Base-by-base conservation (phyloP, 1,140 invertebrate genomes). In the Philotrypesis tridentata region DNA sequence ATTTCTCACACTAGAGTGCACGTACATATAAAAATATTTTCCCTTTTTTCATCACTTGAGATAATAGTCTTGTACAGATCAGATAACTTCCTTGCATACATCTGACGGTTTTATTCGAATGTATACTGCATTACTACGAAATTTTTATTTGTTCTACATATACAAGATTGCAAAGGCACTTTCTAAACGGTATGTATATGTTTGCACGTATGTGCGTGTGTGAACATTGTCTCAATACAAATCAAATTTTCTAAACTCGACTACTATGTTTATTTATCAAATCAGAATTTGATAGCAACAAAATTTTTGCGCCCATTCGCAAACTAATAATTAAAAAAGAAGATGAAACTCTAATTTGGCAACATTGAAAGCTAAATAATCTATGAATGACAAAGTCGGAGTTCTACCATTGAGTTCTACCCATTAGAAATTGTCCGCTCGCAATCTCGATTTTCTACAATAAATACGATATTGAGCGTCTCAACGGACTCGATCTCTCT, bases 1-100 rank as follows among this genome's bases (percentile, higher is more conserved):
- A 1, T 55, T 60, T 37, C 17, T 55, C 23, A 72, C n/a, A 6
- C 43, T 2, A 40, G 31, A 40, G 23, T 29, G 43, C 61, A 43
- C 33, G 43, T 14, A 7, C 23, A 78, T 72, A 72, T 68, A 78
- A 78, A 78, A 78, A 78, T 78, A 78, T 68, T 65, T 48, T 78
- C 27, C 33, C 23, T 9, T 48, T 77, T 21, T 61, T 61, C 12
- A 63, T 63, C 31, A n/a, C 17, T 68, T 12, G 23, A 27, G 23
- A 78, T 55, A 40, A 60, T 48, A 78, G 63, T 78, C 40, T 78
- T 68, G 9, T 55, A 68, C 37, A 29, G n/a, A 68, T 68, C 76
- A 78, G 65, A 67, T 33, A 23, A 12, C 6, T 55, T 55, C 48
- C 17, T 33, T 25, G 9, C 2, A 23, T n/a, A 37, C 11, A 43